A percentile compares a stretch with the other conserved stretches of the same genome.
Conservation (phyloP, 2,113 vertebrate species). For the Picathartes gymnocephalus region DNA sequence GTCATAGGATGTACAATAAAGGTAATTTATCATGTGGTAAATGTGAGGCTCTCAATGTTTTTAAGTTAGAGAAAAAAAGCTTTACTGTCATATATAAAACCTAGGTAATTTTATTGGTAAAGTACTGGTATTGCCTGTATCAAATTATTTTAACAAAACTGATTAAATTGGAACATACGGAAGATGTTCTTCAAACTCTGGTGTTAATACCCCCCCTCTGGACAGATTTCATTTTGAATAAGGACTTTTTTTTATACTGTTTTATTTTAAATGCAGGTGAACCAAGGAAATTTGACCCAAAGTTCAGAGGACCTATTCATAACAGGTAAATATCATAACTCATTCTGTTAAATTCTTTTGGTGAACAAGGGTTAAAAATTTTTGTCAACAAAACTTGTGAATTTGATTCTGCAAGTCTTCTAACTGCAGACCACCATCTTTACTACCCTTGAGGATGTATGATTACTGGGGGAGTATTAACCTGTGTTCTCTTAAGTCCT, state of each 20-base stretch:
- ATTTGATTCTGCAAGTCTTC: not conserved
- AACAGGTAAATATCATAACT: slow-evolving; percentile 79
- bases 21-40: not conserved
- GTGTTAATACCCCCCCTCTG: not conserved
- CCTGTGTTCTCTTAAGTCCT: not conserved
- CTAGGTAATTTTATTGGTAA: not conserved
- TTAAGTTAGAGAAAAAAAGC: not conserved
- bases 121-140: not conserved
- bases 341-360: not conserved
- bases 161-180: not conserved
- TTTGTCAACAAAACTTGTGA: not conserved
- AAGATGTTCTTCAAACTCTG: not conserved
- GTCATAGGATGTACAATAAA: not conserved
- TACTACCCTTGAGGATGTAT: not conserved
- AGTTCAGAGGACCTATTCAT: slow-evolving; percentile 89
- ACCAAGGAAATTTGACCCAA: slow-evolving; percentile 85
- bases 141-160: not conserved
- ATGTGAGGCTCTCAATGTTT: not conserved
- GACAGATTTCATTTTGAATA: not conserved
- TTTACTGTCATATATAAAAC: not conserved
- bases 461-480: not conserved
- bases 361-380: not conserved
- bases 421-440: not conserved
- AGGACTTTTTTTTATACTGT: slow-evolving; percentile 32
- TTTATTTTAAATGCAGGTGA: slow-evolving; percentile 84